These are phyloP conservation scores for Tillus elongatus DNA, from an alignment of 2,888 invertebrate genomes.

Conservation along the genomic window DNA sequence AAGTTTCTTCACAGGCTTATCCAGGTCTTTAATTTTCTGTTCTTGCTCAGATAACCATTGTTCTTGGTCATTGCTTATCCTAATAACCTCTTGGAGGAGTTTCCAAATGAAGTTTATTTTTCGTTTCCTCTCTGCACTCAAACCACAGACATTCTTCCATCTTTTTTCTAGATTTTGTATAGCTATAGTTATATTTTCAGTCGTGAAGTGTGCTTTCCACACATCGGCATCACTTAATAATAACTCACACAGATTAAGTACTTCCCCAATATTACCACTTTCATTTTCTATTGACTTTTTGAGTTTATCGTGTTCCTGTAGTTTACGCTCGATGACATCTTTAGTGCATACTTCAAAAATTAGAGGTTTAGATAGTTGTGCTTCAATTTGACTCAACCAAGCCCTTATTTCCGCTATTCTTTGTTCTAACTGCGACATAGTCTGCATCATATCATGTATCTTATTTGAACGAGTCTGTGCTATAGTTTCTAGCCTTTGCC, in stretches of 20 bases:
- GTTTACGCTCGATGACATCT: conserved; percentile 56
- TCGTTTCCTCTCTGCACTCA: conserved; percentile 62
- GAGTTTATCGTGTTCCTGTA: conserved; percentile 62
- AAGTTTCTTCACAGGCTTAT: conserved; percentile 49
- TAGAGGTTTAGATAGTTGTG: conserved; percentile 57
- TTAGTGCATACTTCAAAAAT: conserved; percentile 58
- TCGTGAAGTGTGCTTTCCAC: conserved; percentile 62
- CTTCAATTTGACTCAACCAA: conserved; percentile 65
- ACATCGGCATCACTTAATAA: conserved; percentile 65
- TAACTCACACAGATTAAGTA: conserved; percentile 69
- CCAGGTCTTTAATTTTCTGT: conserved; percentile 49
- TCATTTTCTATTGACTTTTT: conserved; percentile 68
- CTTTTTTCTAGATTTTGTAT: conserved; percentile 65
- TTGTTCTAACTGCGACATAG: conserved; percentile 61
- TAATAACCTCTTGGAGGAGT: conserved; percentile 50
- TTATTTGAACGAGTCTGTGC: conserved; percentile 61
- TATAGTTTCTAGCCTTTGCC: conserved; percentile 64
- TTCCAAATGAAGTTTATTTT: conserved; percentile 56
- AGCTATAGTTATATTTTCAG: conserved; percentile 56
- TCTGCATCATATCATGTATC: conserved; percentile 61
- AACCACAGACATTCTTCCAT: conserved; percentile 69
- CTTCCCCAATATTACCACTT: conserved; percentile 67
- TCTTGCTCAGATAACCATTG: conserved; percentile 57
- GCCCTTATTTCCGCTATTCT: conserved; percentile 61
- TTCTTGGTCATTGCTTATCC: conserved; percentile 49